Evolutionary conservation across 1,140 invertebrate genomes (phyloP).

Genomic region (Bombus pyrosoma): DNA sequence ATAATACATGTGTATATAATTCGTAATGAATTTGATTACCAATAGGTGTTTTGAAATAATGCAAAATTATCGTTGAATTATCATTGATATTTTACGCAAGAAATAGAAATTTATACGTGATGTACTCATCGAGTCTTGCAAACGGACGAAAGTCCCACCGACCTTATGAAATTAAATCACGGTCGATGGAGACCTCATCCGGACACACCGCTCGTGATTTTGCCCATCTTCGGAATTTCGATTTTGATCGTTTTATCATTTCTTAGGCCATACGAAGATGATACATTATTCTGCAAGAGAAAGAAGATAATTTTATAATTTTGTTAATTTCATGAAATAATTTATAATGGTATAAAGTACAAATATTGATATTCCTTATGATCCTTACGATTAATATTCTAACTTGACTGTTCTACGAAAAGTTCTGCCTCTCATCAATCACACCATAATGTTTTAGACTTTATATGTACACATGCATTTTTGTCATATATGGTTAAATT

Average conservation of each 20-base stretch:
- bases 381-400: background rate
- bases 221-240: background rate
- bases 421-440: no score
- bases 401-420: no score
- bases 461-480: no score
- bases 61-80: background rate
- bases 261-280: background rate
- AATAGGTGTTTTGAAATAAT: background rate
- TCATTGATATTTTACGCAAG: background rate
- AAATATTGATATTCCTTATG: background rate
- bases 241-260: background rate
- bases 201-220: slow-evolving; percentile 79
- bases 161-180: slow-evolving; percentile 81
- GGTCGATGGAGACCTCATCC: slow-evolving; percentile 86
- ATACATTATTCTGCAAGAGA: background rate
- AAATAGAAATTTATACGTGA: background rate
- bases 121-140: slow-evolving; percentile 83
- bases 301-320: background rate
- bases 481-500: background rate
- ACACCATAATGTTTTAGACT: background rate
- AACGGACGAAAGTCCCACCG: slow-evolving; percentile 90
- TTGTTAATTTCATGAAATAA: background rate
- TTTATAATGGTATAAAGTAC: background rate
- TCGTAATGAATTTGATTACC: background rate
- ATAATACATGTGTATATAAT: background rate